Evolutionary conservation across 2,113 vertebrate species (phyloP), one percentile per base, ranked within the genome.

Genomic region (Chaetodon trifascialis): DNA sequence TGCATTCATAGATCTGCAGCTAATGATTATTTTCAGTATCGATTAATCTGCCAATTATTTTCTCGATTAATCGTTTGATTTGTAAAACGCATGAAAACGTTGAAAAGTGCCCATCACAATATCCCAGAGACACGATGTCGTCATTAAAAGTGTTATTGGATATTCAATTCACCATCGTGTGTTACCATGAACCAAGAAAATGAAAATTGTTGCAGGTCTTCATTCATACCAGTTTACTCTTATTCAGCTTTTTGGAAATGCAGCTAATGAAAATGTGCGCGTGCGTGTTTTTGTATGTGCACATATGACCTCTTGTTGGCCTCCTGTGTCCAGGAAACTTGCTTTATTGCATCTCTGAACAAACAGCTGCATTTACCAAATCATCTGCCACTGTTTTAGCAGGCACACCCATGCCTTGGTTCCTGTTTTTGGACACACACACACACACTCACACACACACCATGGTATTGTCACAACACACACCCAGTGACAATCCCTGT

Each of bases 341-440:
- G 51, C 83, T 88, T 72, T 80, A 73, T 62, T 86, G 82, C 85
- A 52, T 86, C 56, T 86, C 51, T 89, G 74, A 80, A 71, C 86
- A 85, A 85, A 85, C 74, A 44, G 44, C 80, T 87, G 34, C 68
- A 76, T 79, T 86, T 85, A 88, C 82, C 84, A 87, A 72, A 88
- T 91, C 82, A 84, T 84, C 62, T 86, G 75, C 66, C 65, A 66
- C 79, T 49, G 52, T 72, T 73, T 56, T n/a, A 44, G 15, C 56
- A 14, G 85, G 42, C 88, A 90, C 91, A 69, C 90, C 92, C 90
- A 83, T 64, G 25, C 40, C 66, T 78, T 5, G 4, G 84, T 93
- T 92, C 88, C 91, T 89, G 84, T 84, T 88, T 85, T 21, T 87
- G 51, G 40, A 47, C 47, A 30, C 79, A 62, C 81, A 77, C 59